These are phyloP conservation scores for Vombatus ursinus DNA, from an alignment of 2,113 vertebrate species.

Conservation along the genomic window DNA sequence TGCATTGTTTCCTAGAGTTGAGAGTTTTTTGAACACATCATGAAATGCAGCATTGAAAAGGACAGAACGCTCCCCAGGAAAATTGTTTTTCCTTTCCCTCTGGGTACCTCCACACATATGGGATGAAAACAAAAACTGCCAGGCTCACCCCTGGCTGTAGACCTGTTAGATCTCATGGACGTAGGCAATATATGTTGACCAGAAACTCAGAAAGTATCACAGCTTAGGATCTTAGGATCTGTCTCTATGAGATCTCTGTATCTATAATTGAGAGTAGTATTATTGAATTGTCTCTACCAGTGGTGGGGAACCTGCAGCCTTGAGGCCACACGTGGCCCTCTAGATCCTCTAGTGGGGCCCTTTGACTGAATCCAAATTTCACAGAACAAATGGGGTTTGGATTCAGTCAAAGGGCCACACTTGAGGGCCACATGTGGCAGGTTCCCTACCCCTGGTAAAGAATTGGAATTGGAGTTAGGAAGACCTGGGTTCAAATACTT, in stretches of 20 bases:
- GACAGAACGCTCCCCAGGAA: neutral
- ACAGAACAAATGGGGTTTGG: no score
- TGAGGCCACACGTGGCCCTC: no score
- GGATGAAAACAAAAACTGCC: neutral
- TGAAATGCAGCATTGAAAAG: conserved; percentile 43
- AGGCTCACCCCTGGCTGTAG: neutral
- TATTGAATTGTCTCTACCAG: neutral
- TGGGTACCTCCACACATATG: conserved; percentile 3
- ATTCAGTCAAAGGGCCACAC: no score
- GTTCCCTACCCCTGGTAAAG: neutral
- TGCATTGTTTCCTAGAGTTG: neutral
- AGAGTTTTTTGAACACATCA: neutral
- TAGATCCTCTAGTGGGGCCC: no score
- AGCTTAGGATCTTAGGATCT: neutral
- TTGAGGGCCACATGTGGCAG: no score
- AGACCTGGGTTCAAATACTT: neutral
- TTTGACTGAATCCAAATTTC: no score
- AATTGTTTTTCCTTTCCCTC: neutral
- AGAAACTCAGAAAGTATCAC: neutral
- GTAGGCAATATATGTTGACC: neutral
- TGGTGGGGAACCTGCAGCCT: no score
- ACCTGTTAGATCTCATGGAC: neutral
- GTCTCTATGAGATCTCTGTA: neutral
- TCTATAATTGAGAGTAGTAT: neutral
- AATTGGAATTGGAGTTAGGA: neutral